Evolutionary conservation across 1,140 invertebrate species (phyloP).

Genomic region (Phortica variegata): DNA sequence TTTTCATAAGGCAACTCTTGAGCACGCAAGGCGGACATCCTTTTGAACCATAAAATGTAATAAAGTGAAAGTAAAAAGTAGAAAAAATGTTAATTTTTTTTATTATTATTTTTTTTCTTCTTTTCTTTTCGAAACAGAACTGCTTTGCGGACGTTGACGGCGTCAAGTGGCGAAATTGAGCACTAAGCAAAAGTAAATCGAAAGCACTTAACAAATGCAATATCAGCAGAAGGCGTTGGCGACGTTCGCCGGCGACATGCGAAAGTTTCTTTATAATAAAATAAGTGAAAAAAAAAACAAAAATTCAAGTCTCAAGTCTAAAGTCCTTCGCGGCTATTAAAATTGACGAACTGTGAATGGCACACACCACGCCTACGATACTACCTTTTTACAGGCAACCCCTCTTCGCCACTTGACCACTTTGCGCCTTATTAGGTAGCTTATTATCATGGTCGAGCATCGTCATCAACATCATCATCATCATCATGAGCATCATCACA

Average conservation of each 20-base stretch:
- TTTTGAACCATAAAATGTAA: too few species aligned
- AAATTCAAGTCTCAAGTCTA: too few species aligned
- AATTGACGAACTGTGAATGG: constrained; percentile 57
- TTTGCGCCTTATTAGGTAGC: constrained; percentile 50
- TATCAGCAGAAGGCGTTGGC: neutral
- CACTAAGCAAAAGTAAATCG: too few species aligned
- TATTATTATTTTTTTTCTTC: too few species aligned
- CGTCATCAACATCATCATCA: constrained; percentile 9
- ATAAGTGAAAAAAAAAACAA: too few species aligned
- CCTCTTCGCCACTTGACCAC: constrained; percentile 29
- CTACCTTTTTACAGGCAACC: constrained; percentile 1
- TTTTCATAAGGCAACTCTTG: too few species aligned
- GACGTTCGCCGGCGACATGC: constrained; percentile 6
- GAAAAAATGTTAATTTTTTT: neutral
- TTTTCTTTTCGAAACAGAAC: too few species aligned
- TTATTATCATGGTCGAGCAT: constrained; percentile 33
- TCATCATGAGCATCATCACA: constrained; percentile 4
- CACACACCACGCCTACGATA: constrained; percentile 8
- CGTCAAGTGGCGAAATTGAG: too few species aligned
- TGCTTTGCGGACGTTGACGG: too few species aligned
- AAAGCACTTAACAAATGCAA: constrained; percentile 1
- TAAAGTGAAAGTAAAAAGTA: neutral
- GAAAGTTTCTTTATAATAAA: too few species aligned
- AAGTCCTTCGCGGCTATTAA: constrained; percentile 33
- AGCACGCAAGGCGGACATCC: too few species aligned